Evolutionary conservation across 1,140 invertebrate genomes (phyloP).

Genomic region (Drosophila repleta): DNA sequence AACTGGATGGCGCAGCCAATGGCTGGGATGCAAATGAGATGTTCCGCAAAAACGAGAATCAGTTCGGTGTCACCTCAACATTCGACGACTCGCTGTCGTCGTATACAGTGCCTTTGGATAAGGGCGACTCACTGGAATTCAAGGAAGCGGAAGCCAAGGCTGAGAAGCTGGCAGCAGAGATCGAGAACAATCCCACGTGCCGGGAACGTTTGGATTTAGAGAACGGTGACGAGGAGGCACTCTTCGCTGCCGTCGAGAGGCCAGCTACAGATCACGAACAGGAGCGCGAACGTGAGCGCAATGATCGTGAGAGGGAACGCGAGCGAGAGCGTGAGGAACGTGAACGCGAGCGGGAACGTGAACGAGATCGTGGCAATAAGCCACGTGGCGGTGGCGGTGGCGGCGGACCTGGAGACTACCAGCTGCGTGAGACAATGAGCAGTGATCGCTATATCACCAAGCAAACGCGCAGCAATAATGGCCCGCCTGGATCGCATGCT

Average conservation of each 20-base stretch:
- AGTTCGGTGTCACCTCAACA: constrained; percentile 94
- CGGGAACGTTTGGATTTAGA: constrained; percentile 93
- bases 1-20: constrained; percentile 90
- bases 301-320: constrained; percentile 68
- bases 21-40: constrained; percentile 98
- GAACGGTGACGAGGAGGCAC: constrained; percentile 94
- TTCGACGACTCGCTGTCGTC: constrained; percentile 93
- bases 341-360: constrained; percentile 71
- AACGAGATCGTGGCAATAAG: constrained; percentile 72
- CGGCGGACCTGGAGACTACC: constrained; percentile 46
- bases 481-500: constrained; percentile 68
- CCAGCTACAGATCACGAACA: constrained; percentile 59
- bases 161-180: constrained; percentile 94
- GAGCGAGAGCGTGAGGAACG: constrained; percentile 57
- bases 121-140: constrained; percentile 93
- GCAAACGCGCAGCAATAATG: constrained; percentile 73
- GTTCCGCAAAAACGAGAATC: constrained; percentile 96
- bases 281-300: constrained; percentile 59
- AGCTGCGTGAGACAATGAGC: constrained; percentile 76
- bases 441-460: constrained; percentile 80
- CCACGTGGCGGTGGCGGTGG: constrained; percentile 55
- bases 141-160: constrained; percentile 93
- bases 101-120: constrained; percentile 94
- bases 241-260: constrained; percentile 90
- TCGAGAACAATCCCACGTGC: constrained; percentile 92